Evolutionary conservation across 2,797 vertebrate genomes (phyloP), one percentile per base, ranked within the genome.

Genomic region (Coregonus ussuriensis): DNA sequence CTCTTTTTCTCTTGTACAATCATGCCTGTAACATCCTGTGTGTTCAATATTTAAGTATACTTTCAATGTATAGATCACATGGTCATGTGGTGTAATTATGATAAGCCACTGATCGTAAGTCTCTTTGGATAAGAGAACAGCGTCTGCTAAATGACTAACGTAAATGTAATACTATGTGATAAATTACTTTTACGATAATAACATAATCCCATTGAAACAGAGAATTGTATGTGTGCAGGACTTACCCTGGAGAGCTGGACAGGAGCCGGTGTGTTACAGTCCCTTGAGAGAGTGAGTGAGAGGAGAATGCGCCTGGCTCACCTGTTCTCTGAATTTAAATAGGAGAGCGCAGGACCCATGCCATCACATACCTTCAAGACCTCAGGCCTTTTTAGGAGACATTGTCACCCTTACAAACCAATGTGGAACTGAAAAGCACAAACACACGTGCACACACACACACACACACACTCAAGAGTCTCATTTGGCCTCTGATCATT

Each of bases 341-440:
- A 69, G 71, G 77, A 65, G 77, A 33, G 31, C 25, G 67, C 66
- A 31, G 18, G 68, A 59, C 35, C 21, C 53, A 3, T 52, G 75
- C 77, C 76, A 65, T 63, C 62, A 13, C 78, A 70, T 78, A 31
- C 78, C 78, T 66, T 63, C 74, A 63, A 47, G 78, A 71, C 80
- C 81, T 76, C 80, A 74, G n/a, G 82, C 89, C 89, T 88, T 90
- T 90, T 90, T 88, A 88, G 88, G 89, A 86, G 71, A 87, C 82
- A 78, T 80, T 76, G 81, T 76, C 65, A 71, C 74, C 74, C 79
- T 37, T 78, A 80, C 81, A 73, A 73, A 71, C 52, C 74, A 69
- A 77, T 74, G 72, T 37, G 41, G 25, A 74, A 80, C 29, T 53
- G 68, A 84, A 82, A 85, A 83, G 82, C 87, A 21, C 56, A n/a